Evolutionary conservation across 2,888 invertebrate species (phyloP).

Genomic region (Isotomurus palustris): DNA sequence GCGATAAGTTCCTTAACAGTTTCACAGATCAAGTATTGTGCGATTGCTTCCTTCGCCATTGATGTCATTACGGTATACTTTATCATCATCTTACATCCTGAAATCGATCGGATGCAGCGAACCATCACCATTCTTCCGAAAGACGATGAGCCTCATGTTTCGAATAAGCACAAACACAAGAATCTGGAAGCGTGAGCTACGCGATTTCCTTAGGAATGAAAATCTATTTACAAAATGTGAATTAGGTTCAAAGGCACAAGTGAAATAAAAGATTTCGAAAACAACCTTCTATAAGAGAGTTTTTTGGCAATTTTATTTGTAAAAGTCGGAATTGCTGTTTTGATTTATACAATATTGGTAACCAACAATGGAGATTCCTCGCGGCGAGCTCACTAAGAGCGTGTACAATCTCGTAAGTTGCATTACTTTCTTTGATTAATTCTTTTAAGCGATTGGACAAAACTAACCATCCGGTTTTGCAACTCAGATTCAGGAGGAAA

Average conservation of each 20-base stretch:
- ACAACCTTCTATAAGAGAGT: no score
- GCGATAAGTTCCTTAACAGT: not conserved
- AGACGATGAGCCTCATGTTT: no score
- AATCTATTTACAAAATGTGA: no score
- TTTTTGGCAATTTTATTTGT: no score
- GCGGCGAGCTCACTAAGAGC: constrained; percentile 93
- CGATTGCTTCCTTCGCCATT: not conserved
- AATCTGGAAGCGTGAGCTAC: no score
- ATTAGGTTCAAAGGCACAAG: no score
- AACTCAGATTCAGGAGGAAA: constrained; percentile 20
- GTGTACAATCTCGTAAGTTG: constrained; percentile 82
- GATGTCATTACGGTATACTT: constrained; percentile 5
- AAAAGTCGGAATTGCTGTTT: no score
- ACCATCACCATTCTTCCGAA: not conserved
- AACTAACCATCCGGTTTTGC: not conserved
- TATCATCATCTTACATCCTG: not conserved
- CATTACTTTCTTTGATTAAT: not conserved
- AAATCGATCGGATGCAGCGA: constrained; percentile 5
- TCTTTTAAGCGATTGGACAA: not conserved
- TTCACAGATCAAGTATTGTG: not conserved
- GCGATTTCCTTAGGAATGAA: no score
- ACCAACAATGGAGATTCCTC: constrained; percentile 50
- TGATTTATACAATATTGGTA: not conserved
- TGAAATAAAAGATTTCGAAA: no score
- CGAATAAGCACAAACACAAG: no score